Conservation (phyloP, 2,797 vertebrate genomes). For the Toxotes lorentzi region DNA sequence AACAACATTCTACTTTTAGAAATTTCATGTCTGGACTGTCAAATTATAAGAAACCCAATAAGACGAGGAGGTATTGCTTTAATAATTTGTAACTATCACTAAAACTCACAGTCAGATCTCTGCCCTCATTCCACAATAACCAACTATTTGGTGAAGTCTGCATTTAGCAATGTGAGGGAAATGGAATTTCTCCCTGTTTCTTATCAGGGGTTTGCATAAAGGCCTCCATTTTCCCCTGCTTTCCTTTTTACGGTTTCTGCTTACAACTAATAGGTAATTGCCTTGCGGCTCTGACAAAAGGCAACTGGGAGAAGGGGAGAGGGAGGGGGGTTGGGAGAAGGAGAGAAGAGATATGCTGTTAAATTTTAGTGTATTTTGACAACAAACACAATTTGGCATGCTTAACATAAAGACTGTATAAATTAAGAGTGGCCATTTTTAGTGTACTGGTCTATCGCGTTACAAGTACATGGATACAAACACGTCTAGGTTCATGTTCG, state of each 20-base stretch:
- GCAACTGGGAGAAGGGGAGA: constrained; percentile 36
- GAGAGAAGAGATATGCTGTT: constrained; percentile 47
- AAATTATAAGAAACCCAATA: constrained; percentile 20
- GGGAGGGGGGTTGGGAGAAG: constrained; percentile 8
- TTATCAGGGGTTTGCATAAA: constrained; percentile 84
- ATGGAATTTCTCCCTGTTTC: constrained; percentile 63
- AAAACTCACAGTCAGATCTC: constrained; percentile 42
- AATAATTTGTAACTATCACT: constrained; percentile 58
- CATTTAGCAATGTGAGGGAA: constrained; percentile 43
- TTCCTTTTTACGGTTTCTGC: constrained; percentile 64
- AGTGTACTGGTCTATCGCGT: constrained; percentile 2
- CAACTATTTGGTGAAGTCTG: constrained; percentile 47
- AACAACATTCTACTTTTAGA: constrained; percentile 4
- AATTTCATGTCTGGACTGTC: constrained; percentile 13
- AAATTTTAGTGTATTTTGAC: constrained; percentile 70
- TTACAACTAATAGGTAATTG: constrained; percentile 79
- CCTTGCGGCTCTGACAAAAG: constrained; percentile 70
- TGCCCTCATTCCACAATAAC: constrained; percentile 47
- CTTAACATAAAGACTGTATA: constrained; percentile 46
- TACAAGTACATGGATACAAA: background rate
- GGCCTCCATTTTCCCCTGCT: constrained; percentile 62
- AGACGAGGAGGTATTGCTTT: constrained; percentile 32
- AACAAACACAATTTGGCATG: constrained; percentile 69
- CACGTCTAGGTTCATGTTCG: background rate
- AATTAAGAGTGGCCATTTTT: constrained; percentile 54